Percentiles rank a stretch among this genome's conserved stretches.
These are phyloP conservation scores for Ceratina japonica DNA, from an alignment of 1,140 invertebrate species.

Conservation along the genomic window DNA sequence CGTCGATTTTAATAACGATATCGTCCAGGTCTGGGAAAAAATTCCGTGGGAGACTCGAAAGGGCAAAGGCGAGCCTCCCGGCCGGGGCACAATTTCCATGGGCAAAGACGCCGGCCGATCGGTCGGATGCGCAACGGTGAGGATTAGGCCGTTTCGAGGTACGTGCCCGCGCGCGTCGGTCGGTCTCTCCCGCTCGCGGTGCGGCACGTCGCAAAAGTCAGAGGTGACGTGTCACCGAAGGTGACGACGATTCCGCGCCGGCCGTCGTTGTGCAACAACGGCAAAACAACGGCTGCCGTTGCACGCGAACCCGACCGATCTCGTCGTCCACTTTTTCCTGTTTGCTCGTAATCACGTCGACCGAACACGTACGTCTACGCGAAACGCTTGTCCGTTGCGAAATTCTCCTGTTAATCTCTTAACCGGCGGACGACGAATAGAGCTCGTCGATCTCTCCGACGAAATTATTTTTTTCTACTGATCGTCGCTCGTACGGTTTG, in stretches of 20 bases:
- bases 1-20: slow-evolving; percentile 40
- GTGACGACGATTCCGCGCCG: slow-evolving; percentile 68
- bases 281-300: slow-evolving; percentile 43
- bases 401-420: too few relatives aligned
- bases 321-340: too few relatives aligned
- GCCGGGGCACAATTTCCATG: slow-evolving; percentile 10
- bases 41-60: slow-evolving; percentile 25
- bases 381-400: too few relatives aligned
- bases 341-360: too few relatives aligned
- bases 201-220: slow-evolving; percentile 65
- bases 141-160: slow-evolving; percentile 59
- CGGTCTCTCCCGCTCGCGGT: slow-evolving; percentile 35
- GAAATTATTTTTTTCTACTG: too few relatives aligned
- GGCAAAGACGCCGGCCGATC: slow-evolving; percentile 45
- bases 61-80: slow-evolving; percentile 28
- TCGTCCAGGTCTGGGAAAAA: neutral
- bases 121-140: slow-evolving; percentile 42
- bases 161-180: slow-evolving; percentile 26
- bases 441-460: too few relatives aligned
- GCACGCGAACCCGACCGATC: slow-evolving; percentile 13
- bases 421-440: too few relatives aligned
- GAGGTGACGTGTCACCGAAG: slow-evolving; percentile 73
- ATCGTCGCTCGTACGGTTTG: too few relatives aligned
- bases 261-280: slow-evolving; percentile 63
- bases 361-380: too few relatives aligned